Conservation (phyloP, 2,888 invertebrate species). For the Lissonota sp. region DNA sequence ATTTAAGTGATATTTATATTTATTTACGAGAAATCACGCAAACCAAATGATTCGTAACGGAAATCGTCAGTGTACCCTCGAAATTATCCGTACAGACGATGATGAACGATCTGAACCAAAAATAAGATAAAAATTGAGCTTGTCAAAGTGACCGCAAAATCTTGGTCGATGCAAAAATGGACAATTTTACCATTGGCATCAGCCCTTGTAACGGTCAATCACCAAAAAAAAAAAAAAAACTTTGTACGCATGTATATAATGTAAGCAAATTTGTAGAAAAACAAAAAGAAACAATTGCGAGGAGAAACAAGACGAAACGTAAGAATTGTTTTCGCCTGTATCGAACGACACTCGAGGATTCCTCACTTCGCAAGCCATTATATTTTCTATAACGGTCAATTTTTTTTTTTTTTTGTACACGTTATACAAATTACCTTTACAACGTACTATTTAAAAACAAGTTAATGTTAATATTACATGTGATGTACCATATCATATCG, state of each 20-base stretch:
- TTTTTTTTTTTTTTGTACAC: conserved; percentile 74
- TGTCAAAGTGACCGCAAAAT: conserved; percentile 14
- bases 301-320: conserved; percentile 12
- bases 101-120: conserved; percentile 57
- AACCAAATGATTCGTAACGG: conserved; percentile 52
- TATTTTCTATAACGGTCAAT: conserved; percentile 60
- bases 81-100: conserved; percentile 37
- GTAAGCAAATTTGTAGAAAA: conserved; percentile 25
- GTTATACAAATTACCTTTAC: conserved; percentile 75
- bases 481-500: conserved; percentile 66
- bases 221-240: too few relatives aligned
- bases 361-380: conserved; percentile 42
- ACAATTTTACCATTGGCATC: neutral
- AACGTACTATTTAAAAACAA: conserved; percentile 65
- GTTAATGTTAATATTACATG: conserved; percentile 39
- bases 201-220: conserved; percentile 35
- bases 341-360: conserved; percentile 52
- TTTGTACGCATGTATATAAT: conserved; percentile 57
- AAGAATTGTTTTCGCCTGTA: conserved; percentile 41
- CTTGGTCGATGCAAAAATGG: conserved; percentile 15
- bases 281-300: conserved; percentile 1
- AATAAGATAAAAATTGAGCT: conserved; percentile 33
- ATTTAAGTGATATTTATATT: conserved; percentile 49
- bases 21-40: conserved; percentile 46
- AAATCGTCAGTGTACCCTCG: conserved; percentile 20